Evolutionary conservation across 2,113 vertebrate species (phyloP), one percentile per base, ranked within the genome.

Genomic region (Willisornis vidua): DNA sequence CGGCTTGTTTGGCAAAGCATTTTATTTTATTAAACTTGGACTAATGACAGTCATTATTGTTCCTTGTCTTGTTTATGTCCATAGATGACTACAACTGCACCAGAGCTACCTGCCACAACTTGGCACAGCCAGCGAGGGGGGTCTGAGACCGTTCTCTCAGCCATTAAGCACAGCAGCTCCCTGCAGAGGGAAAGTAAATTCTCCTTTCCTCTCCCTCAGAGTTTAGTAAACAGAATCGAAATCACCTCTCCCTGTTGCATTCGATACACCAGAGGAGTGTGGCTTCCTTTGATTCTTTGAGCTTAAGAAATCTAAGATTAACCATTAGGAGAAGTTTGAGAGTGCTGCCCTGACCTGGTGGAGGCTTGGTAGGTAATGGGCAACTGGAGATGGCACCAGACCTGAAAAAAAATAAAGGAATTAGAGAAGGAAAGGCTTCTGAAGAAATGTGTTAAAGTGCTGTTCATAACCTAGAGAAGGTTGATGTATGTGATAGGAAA

Each of bases 131-230:
- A 63, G 72, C 8, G 28, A 73, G 67, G 59, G 68, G 66, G 48
- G 57, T 45, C 80, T 4, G 29, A 86, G 52, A 22, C 7, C 0
- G 48, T 77, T 55, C 73, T 71, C 59, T 71, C 76, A 89, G 17
- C 55, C 65, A 23, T 75, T 89, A 65, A 81, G 59, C 18, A 9
- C 24, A 2, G 57, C 65, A 89, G 65, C 19, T 94, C 84, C 80
- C 94, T 81, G 76, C 91, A 81, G 88, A 84, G 80, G 20, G 46
- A 84, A 70, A 55, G 87, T n/a, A 80, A 88, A 79, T 76, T 77
- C 67, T 93, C 19, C 67, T 92, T 95, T 62, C 70, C 45, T 85
- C 45, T 89, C 78, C 66, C 55, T 77, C 37, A 63, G 88, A 84
- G 70, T 77, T 80, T 73, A 77, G 85, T 35, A 48, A 35, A 90